phyloP scores from a whole-genome alignment of 2,113 vertebrate genomes.

The Siphamia tubifer region DNA sequence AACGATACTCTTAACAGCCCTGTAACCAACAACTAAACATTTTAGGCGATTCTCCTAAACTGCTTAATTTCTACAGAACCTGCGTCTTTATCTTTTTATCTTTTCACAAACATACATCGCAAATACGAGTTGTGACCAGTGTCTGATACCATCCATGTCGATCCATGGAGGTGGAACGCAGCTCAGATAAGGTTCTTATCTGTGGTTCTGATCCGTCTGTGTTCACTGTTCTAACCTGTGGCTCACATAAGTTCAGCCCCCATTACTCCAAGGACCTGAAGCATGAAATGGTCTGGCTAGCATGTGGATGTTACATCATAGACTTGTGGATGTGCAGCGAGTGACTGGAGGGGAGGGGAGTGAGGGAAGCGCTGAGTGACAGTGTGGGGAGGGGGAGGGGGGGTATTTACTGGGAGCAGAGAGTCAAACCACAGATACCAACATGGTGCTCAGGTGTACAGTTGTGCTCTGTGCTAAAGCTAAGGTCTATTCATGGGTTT shows the following conservation, averaged over 20 bases:
- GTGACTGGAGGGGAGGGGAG: slow-evolving; percentile 23
- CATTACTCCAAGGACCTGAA: slow-evolving; percentile 65
- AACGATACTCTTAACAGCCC: no score
- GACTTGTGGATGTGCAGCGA: slow-evolving; percentile 40
- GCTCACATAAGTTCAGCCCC: slow-evolving; percentile 43
- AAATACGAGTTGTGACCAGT: not conserved
- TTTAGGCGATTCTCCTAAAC: no score
- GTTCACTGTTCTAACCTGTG: slow-evolving; percentile 33
- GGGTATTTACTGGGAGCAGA: not conserved
- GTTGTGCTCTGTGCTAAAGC: no score
- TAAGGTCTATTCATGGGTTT: no score
- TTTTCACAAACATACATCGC: not conserved
- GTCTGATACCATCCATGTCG: slow-evolving; percentile 25
- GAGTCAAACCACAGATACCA: no score
- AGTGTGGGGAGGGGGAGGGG: not conserved
- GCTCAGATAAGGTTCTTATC: slow-evolving; percentile 47
- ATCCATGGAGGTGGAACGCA: slow-evolving; percentile 43
- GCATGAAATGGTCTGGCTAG: slow-evolving; percentile 75
- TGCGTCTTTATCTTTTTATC: not conserved
- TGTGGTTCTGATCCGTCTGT: slow-evolving; percentile 39
- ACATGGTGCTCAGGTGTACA: no score
- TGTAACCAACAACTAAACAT: no score
- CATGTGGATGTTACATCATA: slow-evolving; percentile 49
- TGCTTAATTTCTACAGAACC: no score
- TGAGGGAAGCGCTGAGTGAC: slow-evolving; percentile 22